A percentile compares a stretch with the other conserved stretches of the same genome.
These are phyloP conservation scores for Gryllus longicercus DNA, from an alignment of 2,888 invertebrate species.

Conservation along the genomic window DNA sequence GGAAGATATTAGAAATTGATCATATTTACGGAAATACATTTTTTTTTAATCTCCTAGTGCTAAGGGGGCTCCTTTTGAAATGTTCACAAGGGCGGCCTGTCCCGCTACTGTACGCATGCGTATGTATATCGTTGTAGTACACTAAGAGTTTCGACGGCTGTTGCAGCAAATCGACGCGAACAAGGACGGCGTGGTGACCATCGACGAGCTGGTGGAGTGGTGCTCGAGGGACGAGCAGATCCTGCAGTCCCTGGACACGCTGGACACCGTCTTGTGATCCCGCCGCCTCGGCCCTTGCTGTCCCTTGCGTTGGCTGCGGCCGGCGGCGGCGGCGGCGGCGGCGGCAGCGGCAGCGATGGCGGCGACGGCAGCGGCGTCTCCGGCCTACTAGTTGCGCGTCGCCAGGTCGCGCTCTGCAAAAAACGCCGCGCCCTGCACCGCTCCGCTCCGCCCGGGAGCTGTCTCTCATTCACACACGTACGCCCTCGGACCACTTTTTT, in stretches of 20 bases:
- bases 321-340: neutral
- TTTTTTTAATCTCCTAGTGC: no score
- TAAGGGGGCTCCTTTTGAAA: no score
- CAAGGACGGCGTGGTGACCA: conserved; percentile 75
- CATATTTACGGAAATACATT: no score
- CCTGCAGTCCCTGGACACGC: conserved; percentile 64
- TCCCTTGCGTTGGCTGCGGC: neutral
- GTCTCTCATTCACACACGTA: no score
- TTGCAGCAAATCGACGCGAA: conserved; percentile 73
- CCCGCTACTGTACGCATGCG: no score
- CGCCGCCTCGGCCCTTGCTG: neutral
- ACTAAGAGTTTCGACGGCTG: neutral
- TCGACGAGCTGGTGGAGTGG: conserved; percentile 76
- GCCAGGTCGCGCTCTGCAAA: no score
- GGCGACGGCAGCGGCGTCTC: neutral
- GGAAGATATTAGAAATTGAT: no score
- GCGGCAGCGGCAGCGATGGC: neutral
- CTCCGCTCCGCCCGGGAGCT: no score
- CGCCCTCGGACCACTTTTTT: no score
- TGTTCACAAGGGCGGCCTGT: no score
- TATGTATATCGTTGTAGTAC: no score
- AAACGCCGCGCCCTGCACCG: neutral
- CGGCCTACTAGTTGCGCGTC: neutral
- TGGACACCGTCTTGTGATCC: conserved; percentile 72
- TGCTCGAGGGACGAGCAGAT: conserved; percentile 69